phyloP scores from a whole-genome alignment of 2,888 invertebrate genomes.

The Campoplex capitator region DNA sequence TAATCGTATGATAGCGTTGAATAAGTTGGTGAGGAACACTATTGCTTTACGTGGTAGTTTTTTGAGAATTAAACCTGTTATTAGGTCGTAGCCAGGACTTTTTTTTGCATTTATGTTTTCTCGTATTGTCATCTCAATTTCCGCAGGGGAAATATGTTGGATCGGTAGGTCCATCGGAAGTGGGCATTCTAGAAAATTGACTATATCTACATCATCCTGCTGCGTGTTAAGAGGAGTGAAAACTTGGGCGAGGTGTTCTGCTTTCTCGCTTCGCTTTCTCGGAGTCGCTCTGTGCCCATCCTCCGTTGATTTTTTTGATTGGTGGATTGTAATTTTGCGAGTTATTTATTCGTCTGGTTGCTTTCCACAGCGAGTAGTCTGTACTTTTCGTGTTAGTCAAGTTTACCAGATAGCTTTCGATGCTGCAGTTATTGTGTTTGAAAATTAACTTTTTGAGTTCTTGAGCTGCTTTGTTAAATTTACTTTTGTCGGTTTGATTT shows the following conservation, averaged over 20 bases:
- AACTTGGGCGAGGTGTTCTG: constrained; percentile 54
- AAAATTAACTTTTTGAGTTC: constrained; percentile 60
- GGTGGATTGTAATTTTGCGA: constrained; percentile 48
- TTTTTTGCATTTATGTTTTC: constrained; percentile 50
- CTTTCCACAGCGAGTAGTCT: constrained; percentile 49
- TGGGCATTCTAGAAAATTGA: constrained; percentile 10
- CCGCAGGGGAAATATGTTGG: neutral
- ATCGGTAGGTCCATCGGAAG: constrained; percentile 28
- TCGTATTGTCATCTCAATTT: constrained; percentile 3
- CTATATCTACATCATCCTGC: neutral
- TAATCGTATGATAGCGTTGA: constrained; percentile 67
- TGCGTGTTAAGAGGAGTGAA: neutral
- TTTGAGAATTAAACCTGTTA: constrained; percentile 71
- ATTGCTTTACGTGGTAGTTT: constrained; percentile 69
- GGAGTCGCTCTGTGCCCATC: constrained; percentile 47
- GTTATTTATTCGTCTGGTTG: constrained; percentile 50
- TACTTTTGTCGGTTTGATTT: constrained; percentile 64
- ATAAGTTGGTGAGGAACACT: constrained; percentile 81
- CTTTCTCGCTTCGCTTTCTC: constrained; percentile 60
- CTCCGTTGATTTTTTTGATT: constrained; percentile 28
- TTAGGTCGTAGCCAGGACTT: constrained; percentile 71
- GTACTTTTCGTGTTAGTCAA: constrained; percentile 41
- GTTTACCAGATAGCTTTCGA: constrained; percentile 19
- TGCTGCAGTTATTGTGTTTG: constrained; percentile 40
- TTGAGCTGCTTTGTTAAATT: constrained; percentile 56